phyloP scores from a whole-genome alignment of 2,888 invertebrate genomes.

The Norana najaformis region DNA sequence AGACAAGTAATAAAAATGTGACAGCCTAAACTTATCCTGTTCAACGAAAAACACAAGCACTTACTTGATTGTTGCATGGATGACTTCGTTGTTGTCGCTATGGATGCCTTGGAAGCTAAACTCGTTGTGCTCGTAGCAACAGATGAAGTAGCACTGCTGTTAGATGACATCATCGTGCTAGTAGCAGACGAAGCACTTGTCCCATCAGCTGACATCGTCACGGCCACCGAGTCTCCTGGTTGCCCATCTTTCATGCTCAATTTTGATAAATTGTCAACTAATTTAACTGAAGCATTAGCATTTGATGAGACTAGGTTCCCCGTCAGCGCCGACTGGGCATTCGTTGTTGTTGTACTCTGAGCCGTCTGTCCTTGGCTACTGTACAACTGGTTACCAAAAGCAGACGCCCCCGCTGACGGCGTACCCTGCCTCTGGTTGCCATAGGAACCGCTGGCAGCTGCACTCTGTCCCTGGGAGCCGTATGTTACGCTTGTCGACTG shows the following conservation, averaged over 20 bases:
- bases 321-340: not conserved
- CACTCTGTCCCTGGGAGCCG: conserved; percentile 8
- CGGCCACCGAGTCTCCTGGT: not conserved
- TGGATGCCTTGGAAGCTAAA: conserved; percentile 1
- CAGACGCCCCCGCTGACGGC: conserved; percentile 2
- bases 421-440: conserved; percentile 4
- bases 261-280: not conserved
- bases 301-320: not conserved
- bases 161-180: not conserved
- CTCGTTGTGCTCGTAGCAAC: not conserved
- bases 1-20: too few relatives aligned
- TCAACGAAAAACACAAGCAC: not conserved
- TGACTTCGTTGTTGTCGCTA: not conserved
- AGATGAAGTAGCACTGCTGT: not conserved
- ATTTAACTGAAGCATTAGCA: not conserved
- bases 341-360: not conserved
- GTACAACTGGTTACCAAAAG: not conserved
- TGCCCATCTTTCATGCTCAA: not conserved
- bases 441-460: not conserved
- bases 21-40: not conserved
- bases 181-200: not conserved
- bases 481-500: not conserved
- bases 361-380: not conserved
- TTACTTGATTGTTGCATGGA: not conserved
- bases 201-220: not conserved